Percentiles rank a stretch among this genome's conserved stretches.
Conservation (phyloP, 2,888 invertebrate genomes). For the Orthosia cruda region DNA sequence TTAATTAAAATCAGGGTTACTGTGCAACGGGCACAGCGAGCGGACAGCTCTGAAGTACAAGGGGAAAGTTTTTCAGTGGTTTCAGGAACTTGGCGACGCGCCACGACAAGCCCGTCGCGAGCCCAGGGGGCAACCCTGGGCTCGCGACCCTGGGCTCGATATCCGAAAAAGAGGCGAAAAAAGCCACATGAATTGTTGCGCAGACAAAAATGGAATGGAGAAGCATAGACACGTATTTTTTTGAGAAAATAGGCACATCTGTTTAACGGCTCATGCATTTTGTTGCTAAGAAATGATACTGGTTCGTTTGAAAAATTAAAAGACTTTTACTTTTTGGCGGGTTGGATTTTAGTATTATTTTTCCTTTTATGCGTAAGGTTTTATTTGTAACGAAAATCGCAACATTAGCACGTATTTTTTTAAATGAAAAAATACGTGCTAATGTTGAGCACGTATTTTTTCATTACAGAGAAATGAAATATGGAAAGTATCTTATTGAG, state of each 20-base stretch:
- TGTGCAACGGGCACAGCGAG: constrained; percentile 29
- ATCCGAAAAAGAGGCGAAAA: constrained; percentile 48
- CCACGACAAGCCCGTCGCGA: constrained; percentile 61
- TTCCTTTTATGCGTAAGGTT: background rate
- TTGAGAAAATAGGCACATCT: constrained; percentile 62
- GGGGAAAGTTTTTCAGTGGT: constrained; percentile 68
- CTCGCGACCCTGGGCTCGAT: too few relatives aligned
- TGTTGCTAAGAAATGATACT: constrained; percentile 21
- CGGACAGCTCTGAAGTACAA: constrained; percentile 54
- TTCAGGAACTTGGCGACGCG: constrained; percentile 70
- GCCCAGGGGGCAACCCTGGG: too few relatives aligned
- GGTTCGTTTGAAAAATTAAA: constrained; percentile 11
- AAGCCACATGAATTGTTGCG: constrained; percentile 51
- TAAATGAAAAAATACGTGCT: too few relatives aligned
- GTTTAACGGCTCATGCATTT: constrained; percentile 37
- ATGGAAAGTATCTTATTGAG: constrained; percentile 37
- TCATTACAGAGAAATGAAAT: constrained; percentile 44
- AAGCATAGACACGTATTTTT: constrained; percentile 48
- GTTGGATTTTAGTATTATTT: constrained; percentile 3
- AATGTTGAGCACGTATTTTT: constrained; percentile 31
- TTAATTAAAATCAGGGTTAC: constrained; percentile 52
- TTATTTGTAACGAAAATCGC: constrained; percentile 6
- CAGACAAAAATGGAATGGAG: constrained; percentile 56
- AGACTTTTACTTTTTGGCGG: background rate
- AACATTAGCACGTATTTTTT: constrained; percentile 35